Conservation (phyloP, 2,888 invertebrate genomes). For the Pyrgus malvae region DNA sequence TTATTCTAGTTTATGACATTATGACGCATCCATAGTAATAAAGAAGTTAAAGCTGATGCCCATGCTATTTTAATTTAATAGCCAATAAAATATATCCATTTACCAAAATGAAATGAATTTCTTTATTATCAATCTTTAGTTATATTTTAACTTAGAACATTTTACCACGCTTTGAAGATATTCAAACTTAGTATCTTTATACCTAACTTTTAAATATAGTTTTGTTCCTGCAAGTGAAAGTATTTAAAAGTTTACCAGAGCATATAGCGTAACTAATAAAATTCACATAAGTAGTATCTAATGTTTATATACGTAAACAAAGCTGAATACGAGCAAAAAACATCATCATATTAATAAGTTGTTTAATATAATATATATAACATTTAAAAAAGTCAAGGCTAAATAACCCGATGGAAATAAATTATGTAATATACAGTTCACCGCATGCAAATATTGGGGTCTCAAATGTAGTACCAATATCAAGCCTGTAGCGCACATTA, state of each 20-base stretch:
- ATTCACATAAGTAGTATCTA: constrained; percentile 20
- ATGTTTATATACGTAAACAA: neutral
- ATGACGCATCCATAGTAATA: too few species aligned
- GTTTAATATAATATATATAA: too few species aligned
- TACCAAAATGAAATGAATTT: too few species aligned
- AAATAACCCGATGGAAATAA: neutral
- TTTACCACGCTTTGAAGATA: too few species aligned
- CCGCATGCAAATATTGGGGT: neutral
- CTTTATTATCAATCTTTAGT: too few species aligned
- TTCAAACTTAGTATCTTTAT: neutral
- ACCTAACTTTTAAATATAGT: neutral
- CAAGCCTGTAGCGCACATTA: constrained; percentile 2
- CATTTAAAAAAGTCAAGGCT: constrained; percentile 14
- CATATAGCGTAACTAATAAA: constrained; percentile 40
- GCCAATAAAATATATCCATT: too few species aligned
- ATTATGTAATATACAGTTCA: constrained; percentile 11
- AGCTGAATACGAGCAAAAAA: neutral
- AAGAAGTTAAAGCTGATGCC: too few species aligned
- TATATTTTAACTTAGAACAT: too few species aligned
- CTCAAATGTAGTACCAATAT: constrained; percentile 1
- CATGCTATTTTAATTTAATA: too few species aligned
- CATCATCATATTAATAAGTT: too few species aligned
- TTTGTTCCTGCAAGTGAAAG: constrained; percentile 36
- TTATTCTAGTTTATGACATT: too few species aligned
- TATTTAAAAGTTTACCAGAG: constrained; percentile 34